Conservation (phyloP, 2,113 vertebrate genomes). For the Struthidea cinerea region DNA sequence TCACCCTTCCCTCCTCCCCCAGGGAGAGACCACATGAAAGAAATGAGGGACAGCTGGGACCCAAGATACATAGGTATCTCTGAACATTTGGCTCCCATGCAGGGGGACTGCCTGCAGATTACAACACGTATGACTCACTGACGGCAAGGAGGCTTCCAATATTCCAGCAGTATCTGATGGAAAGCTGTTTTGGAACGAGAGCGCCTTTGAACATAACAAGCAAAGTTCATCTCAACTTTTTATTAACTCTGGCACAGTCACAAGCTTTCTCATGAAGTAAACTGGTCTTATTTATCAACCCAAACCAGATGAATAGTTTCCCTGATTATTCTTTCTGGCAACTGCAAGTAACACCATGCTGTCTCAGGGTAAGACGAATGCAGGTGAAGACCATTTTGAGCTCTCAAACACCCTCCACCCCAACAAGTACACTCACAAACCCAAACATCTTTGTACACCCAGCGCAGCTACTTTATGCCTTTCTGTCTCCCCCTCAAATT, state of each 20-base stretch:
- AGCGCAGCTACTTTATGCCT: background rate
- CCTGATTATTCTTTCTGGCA: background rate
- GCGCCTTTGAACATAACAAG: background rate
- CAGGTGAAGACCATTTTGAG: background rate
- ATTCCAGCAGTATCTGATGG: background rate
- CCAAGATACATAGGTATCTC: background rate
- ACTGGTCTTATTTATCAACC: constrained; percentile 26
- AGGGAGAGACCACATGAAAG: constrained; percentile 26
- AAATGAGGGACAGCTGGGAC: constrained; percentile 2
- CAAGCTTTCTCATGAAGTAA: constrained; percentile 1
- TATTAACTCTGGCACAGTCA: constrained; percentile 43
- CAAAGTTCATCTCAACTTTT: constrained; percentile 41
- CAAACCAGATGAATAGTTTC: background rate
- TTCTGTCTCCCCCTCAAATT: background rate
- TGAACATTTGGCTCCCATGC: constrained; percentile 45
- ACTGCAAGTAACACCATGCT: background rate
- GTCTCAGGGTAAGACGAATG: background rate
- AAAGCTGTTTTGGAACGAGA: constrained; percentile 18
- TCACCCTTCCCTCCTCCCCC: background rate
- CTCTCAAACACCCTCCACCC: background rate
- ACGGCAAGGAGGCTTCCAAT: background rate
- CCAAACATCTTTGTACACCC: background rate
- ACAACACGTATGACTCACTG: background rate
- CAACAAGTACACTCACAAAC: background rate
- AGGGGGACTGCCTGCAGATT: background rate